Evolutionary conservation across 2,113 vertebrate genomes (phyloP).

Genomic region (Chloropsis cyanopogon): DNA sequence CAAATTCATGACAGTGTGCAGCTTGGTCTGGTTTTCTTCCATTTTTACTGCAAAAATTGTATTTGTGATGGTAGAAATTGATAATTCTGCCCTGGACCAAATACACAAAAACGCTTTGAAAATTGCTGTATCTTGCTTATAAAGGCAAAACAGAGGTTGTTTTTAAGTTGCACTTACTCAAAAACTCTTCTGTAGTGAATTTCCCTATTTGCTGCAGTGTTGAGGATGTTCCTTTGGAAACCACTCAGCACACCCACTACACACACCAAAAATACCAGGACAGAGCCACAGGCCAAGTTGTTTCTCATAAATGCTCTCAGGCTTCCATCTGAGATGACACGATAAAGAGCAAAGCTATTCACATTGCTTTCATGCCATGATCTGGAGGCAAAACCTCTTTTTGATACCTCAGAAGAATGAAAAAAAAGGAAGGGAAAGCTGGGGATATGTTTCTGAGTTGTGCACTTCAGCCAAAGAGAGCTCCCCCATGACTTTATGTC

Average conservation of each 20-base stretch:
- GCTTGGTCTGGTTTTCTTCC: background rate
- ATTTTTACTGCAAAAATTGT: background rate
- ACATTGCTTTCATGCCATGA: background rate
- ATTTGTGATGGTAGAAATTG: background rate
- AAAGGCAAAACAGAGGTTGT: background rate
- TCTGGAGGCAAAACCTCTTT: background rate
- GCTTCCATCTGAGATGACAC: background rate
- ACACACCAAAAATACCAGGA: background rate
- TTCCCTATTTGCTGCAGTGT: background rate
- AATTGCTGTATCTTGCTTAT: background rate
- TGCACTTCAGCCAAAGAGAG: background rate
- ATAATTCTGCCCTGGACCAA: background rate
- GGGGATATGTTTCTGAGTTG: background rate
- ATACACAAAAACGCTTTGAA: background rate
- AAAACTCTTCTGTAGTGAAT: background rate
- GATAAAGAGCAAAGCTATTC: background rate
- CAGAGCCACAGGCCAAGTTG: background rate
- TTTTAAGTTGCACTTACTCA: background rate
- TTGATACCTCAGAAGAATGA: background rate
- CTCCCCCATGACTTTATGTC: background rate
- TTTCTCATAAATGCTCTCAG: background rate
- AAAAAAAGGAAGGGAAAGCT: background rate
- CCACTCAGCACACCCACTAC: background rate
- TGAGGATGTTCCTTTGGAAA: background rate
- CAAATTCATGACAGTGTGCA: background rate